Evolutionary conservation across 2,797 vertebrate species (phyloP).

Genomic region (Neostethus bicornis): DNA sequence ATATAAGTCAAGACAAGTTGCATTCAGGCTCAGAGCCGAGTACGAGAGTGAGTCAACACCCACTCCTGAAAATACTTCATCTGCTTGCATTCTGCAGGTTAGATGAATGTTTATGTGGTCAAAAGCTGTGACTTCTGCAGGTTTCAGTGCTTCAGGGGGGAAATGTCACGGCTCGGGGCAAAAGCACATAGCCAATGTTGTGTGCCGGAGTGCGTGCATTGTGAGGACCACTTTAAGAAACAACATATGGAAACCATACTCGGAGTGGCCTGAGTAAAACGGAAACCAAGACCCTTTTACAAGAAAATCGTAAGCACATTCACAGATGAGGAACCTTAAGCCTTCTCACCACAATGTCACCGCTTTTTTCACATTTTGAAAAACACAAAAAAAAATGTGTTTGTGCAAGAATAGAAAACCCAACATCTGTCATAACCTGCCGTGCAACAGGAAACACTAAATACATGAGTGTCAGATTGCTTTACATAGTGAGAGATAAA

Average conservation of each 20-base stretch:
- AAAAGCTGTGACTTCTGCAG: slow-evolving; percentile 6
- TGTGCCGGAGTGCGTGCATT: neutral
- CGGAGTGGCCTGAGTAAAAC: neutral
- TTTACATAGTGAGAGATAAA: slow-evolving; percentile 7
- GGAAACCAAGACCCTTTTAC: slow-evolving; percentile 34
- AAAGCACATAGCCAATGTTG: neutral
- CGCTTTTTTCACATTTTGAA: neutral
- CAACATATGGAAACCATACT: slow-evolving; percentile 1
- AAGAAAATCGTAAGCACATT: slow-evolving; percentile 15
- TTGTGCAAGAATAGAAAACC: slow-evolving; percentile 22
- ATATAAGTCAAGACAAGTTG: slow-evolving; percentile 16
- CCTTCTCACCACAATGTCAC: neutral
- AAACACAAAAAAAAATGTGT: neutral
- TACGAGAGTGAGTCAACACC: slow-evolving; percentile 13
- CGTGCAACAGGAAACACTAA: slow-evolving; percentile 50
- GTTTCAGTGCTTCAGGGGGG: neutral
- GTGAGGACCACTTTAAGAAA: neutral
- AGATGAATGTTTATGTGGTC: slow-evolving; percentile 52
- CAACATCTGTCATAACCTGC: slow-evolving; percentile 25
- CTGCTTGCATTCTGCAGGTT: neutral
- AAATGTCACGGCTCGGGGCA: neutral
- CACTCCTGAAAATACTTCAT: slow-evolving; percentile 4
- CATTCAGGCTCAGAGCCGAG: neutral
- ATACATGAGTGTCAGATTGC: slow-evolving; percentile 5
- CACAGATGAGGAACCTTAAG: neutral